Evolutionary conservation across 2,797 vertebrate species (phyloP), one percentile per base, ranked within the genome.

Genomic region (Rhinichthys osculus): DNA sequence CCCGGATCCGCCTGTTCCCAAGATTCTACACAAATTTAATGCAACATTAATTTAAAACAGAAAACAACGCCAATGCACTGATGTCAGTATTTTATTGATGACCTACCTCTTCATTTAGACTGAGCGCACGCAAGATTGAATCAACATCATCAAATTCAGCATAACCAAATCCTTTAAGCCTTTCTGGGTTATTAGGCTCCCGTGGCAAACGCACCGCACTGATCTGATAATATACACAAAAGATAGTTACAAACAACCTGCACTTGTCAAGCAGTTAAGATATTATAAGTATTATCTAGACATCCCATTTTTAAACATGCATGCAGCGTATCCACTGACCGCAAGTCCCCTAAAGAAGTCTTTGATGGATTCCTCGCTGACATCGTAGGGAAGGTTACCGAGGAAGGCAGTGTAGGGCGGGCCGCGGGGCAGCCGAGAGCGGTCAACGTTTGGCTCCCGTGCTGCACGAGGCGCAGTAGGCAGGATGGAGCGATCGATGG

Each of bases 371-470:
- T 99, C 98, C 87, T 99, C 98, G 0, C 95, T 95, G 89, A 99
- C 97, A 76, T 99, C 98, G 5, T 99, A 99, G 91, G 98, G 97
- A 87, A 99, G 94, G 92, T 99, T 99, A 83, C 98, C 98, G 80
- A 99, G 95, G 90, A 99, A 99, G 85, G 98, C 98, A 0, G 98
- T 99, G 94, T 98, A 99, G 1, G 98, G 98, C 5, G 98, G 97
- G 8, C 96, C 97, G 50, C 97, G 97, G 10, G 98, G 98, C 88
- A 99, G 95, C 86, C 95, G 95, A 81, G 97, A 95, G 87, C 96
- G 94, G 94, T 99, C 96, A 0, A 99, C 90, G 90, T 98, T 96
- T 89, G 98, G 97, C 93, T 98, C 97, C 42, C 97, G 96, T 82
- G 98, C 97, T 11, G 98, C 97, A 76, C 98, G 96, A 6, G 98